Percentiles rank a stretch among this genome's conserved stretches.
These are phyloP conservation scores for Galendromus occidentalis DNA, from an alignment of 1,140 invertebrate genomes.

Conservation along the genomic window DNA sequence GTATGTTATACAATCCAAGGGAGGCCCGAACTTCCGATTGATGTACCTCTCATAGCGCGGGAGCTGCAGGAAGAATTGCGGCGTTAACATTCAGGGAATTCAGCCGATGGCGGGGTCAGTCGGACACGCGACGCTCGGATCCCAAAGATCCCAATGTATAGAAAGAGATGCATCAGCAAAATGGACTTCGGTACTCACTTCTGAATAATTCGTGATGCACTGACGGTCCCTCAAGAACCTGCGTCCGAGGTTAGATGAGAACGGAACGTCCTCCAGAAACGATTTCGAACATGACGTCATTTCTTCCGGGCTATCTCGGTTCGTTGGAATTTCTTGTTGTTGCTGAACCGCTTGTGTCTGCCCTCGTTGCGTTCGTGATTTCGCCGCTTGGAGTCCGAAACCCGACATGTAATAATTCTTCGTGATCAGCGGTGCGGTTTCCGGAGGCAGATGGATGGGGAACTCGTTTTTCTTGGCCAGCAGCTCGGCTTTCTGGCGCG, in stretches of 20 bases:
- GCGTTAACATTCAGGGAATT: no score
- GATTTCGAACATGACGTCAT: not conserved
- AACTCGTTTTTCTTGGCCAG: not conserved
- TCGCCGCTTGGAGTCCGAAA: not conserved
- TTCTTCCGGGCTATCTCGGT: not conserved
- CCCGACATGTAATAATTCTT: not conserved
- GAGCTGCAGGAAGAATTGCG: not conserved
- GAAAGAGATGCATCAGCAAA: no score
- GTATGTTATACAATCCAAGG: slow-evolving; percentile 12
- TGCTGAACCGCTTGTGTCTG: no score
- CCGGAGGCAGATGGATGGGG: not conserved
- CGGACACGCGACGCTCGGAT: no score
- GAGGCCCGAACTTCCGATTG: not conserved
- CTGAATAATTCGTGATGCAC: no score
- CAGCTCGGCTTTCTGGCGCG: not conserved
- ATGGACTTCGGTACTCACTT: no score
- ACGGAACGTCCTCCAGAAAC: not conserved
- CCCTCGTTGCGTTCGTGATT: not conserved
- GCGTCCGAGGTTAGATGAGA: not conserved
- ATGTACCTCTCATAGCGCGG: not conserved
- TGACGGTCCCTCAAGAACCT: not conserved
- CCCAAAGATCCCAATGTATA: no score
- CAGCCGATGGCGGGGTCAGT: no score
- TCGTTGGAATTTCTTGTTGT: no score
- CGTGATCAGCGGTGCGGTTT: not conserved